These are phyloP conservation scores for Sorex araneus DNA, from an alignment of 2,113 vertebrate genomes.

Conservation along the genomic window DNA sequence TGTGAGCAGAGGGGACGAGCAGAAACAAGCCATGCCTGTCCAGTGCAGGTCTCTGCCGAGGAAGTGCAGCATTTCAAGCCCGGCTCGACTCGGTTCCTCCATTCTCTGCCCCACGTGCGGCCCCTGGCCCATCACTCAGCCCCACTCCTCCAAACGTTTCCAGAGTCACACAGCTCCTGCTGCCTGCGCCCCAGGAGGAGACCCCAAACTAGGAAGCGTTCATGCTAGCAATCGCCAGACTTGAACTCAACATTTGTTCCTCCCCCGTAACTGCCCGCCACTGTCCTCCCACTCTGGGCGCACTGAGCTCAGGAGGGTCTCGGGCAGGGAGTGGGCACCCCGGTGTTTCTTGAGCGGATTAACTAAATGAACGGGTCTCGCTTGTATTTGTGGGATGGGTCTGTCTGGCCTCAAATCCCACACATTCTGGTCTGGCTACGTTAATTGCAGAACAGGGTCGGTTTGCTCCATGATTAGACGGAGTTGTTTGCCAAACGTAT, in stretches of 20 bases:
- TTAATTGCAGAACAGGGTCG: not conserved
- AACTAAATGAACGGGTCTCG: not conserved
- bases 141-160: not conserved
- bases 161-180: not conserved
- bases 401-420: not conserved
- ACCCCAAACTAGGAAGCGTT: conserved; percentile 24
- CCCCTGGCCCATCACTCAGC: not conserved
- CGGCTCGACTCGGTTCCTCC: not conserved
- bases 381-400: not conserved
- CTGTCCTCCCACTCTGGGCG: not conserved
- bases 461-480: not conserved
- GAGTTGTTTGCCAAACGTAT: not conserved
- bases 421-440: not conserved
- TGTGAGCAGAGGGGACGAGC: not conserved
- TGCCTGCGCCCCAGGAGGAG: not conserved
- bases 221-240: not conserved
- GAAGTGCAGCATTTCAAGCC: not conserved
- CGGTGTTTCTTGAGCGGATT: not conserved
- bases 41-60: no score
- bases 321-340: not conserved
- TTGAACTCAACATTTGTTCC: not conserved
- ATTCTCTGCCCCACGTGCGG: not conserved
- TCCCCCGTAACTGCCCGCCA: not conserved
- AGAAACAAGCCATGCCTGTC: no score
- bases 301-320: not conserved